Conservation (phyloP, 2,113 vertebrate genomes). For the Chaenocephalus aceratus region DNA sequence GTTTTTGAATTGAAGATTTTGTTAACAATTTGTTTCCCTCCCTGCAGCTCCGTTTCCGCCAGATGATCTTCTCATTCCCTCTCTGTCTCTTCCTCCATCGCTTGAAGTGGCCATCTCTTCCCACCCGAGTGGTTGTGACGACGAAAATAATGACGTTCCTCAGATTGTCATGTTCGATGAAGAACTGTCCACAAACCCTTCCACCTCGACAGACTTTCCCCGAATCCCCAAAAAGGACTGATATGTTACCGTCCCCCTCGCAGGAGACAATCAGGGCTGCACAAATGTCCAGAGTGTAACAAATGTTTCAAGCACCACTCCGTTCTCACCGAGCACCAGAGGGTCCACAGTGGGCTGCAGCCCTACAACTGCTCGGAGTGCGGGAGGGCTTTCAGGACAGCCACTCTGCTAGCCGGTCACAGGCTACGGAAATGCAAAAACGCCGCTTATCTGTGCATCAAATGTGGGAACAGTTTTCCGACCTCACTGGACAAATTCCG, state of each 20-base stretch:
- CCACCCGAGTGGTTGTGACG: conserved; percentile 72
- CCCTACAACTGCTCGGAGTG: conserved; percentile 82
- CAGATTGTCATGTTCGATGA: conserved; percentile 79
- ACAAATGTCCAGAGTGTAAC: conserved; percentile 76
- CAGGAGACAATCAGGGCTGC: conserved; percentile 55
- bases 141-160: conserved; percentile 68
- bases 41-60: conserved; percentile 73
- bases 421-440: conserved; percentile 78
- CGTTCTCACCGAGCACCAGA: conserved; percentile 75
- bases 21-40: conserved; percentile 5
- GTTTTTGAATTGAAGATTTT: background rate
- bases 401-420: conserved; percentile 77
- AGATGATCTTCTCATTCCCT: conserved; percentile 78
- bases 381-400: conserved; percentile 76
- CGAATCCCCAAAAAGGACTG: conserved; percentile 66
- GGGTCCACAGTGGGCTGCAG: conserved; percentile 77
- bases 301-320: conserved; percentile 79
- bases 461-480: conserved; percentile 78
- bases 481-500: conserved; percentile 77
- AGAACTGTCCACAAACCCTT: conserved; percentile 73
- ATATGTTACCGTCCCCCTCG: conserved; percentile 44
- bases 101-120: conserved; percentile 79
- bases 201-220: conserved; percentile 71
- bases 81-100: conserved; percentile 77
- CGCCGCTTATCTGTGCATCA: conserved; percentile 79